Evolutionary conservation across 1,140 invertebrate species (phyloP), one percentile per base, ranked within the genome.

Genomic region (Calliphora vicina): DNA sequence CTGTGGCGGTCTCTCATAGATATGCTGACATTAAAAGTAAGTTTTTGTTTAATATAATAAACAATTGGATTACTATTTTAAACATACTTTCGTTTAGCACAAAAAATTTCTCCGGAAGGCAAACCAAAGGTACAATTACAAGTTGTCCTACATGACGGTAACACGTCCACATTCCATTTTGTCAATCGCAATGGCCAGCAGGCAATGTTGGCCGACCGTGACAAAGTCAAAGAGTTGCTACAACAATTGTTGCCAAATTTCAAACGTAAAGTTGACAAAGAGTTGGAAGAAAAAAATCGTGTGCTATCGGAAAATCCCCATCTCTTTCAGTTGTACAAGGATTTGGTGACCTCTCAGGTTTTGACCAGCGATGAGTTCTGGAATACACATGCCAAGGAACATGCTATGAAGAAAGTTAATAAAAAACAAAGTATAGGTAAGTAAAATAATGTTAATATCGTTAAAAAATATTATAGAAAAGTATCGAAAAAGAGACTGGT

Each of bases 81-180:
- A n/a, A n/a, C n/a, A n/a, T 81, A 71, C 61, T 25, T 84, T 42
- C 67, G 20, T 93, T 83, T 91, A 99, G 97, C 96, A 83, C 99
- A 99, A 93, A 99, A 99, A 92, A 99, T 99, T 86, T 99, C 98
- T 76, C 97, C 99, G 0, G 98, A 98, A 88, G 97, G 97, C 12
- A 99, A 99, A 92, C 95, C 97, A 26, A 99, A 99, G 92, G 97
- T 99, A 81, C 99, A 99, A 91, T 92, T 99, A n/a, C 99, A 99
- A 93, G 94, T 99, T 13, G 97, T 99, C 45, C 92, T 99, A 84
- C 96, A 99, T 88, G 97, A 98, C 93, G 96, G 97, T 27, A 94
- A 96, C 71, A 97, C 97, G 23, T 98, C 97, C 1, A 99, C 98
- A 43, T 99, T 99, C 92, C 98, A 99, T 90, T 99, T 99, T 92